phyloP scores from a whole-genome alignment of 2,888 invertebrate species.

The Ptilodon capucinus region DNA sequence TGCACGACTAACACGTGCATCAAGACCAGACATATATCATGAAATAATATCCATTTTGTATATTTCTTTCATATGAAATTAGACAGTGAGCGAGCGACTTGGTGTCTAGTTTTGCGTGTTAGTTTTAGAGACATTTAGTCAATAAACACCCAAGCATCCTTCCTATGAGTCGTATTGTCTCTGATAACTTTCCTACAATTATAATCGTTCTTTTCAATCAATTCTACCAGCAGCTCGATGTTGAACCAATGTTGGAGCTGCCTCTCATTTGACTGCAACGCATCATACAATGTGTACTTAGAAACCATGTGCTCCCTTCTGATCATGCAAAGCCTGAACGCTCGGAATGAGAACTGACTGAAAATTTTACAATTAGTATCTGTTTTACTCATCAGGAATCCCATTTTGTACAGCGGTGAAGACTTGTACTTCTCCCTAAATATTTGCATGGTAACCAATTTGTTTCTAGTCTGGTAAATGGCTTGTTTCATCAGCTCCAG shows the following conservation, averaged over 20 bases:
- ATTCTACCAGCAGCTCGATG: slow-evolving; percentile 42
- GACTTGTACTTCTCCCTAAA: slow-evolving; percentile 32
- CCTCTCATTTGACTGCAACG: slow-evolving; percentile 39
- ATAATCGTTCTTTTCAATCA: slow-evolving; percentile 38
- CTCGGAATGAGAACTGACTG: slow-evolving; percentile 26
- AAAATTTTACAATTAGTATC: slow-evolving; percentile 47
- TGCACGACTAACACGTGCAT: no score
- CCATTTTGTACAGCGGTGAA: slow-evolving; percentile 55
- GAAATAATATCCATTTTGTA: no score
- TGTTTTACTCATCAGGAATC: slow-evolving; percentile 51
- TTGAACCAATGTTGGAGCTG: slow-evolving; percentile 48
- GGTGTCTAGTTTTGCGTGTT: no score
- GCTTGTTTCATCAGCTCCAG: slow-evolving; percentile 58
- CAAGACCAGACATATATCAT: no score
- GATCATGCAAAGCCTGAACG: slow-evolving; percentile 25
- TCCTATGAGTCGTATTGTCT: slow-evolving; percentile 15
- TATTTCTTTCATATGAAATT: no score
- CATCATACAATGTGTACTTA: slow-evolving; percentile 15
- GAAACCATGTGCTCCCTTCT: not conserved
- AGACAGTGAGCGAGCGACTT: no score
- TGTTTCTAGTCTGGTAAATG: slow-evolving; percentile 54
- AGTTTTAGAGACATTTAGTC: slow-evolving; percentile 32
- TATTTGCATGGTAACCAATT: slow-evolving; percentile 53
- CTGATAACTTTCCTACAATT: slow-evolving; percentile 23
- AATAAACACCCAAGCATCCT: slow-evolving; percentile 35